Conservation (phyloP, 1,140 invertebrate genomes). For the Caenorhabditis brenneri region DNA sequence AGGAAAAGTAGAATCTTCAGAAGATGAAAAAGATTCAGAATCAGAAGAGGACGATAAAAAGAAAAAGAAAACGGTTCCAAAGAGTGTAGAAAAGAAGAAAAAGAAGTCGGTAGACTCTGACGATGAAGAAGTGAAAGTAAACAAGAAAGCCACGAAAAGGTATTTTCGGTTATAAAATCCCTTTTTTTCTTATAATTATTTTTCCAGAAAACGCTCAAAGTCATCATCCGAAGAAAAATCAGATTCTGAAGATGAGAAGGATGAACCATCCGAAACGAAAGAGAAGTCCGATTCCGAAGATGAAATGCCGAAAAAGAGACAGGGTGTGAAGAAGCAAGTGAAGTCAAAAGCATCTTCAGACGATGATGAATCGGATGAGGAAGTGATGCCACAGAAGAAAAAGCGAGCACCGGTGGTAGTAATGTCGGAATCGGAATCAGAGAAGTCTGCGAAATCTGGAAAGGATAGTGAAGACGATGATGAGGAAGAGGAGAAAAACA, state of each 20-base stretch:
- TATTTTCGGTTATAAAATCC: no score
- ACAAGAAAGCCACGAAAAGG: no score
- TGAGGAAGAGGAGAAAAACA: not conserved
- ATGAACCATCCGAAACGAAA: not conserved
- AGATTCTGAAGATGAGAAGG: not conserved
- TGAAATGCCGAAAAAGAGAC: not conserved
- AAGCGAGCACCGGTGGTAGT: constrained; percentile 58
- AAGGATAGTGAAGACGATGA: not conserved
- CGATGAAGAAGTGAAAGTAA: not conserved
- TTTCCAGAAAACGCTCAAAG: not conserved
- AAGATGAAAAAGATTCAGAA: not conserved
- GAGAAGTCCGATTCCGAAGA: not conserved
- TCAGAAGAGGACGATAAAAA: not conserved
- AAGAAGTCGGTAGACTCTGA: not conserved
- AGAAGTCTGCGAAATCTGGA: not conserved
- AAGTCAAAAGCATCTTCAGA: constrained; percentile 7
- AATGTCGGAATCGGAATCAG: constrained; percentile 35
- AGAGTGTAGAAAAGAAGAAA: not conserved
- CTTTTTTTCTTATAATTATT: no score
- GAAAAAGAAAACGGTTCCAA: not conserved
- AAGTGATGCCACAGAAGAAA: constrained; percentile 50
- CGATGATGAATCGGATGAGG: constrained; percentile 33
- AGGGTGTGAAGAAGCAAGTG: not conserved
- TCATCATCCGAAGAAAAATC: not conserved
- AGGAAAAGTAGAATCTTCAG: not conserved